Evolutionary conservation across 2,113 vertebrate species (phyloP), one percentile per base, ranked within the genome.

Genomic region (Verasper variegatus): DNA sequence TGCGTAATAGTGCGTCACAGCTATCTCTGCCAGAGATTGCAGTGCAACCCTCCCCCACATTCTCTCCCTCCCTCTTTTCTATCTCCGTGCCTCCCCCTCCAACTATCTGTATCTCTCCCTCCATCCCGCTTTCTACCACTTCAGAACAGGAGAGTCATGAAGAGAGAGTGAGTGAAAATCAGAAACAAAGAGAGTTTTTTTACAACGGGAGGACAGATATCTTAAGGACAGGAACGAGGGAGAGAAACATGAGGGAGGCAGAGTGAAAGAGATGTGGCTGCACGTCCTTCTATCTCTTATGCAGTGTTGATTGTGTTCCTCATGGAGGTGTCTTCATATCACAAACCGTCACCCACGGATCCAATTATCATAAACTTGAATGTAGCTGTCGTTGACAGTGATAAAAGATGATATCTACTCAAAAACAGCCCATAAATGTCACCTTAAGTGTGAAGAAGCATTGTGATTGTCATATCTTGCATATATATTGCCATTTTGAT

Each of bases 21-120:
- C 84, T 86, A 83, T 90, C 88, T 88, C 82, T 88, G 84, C 84
- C 85, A 90, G 81, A 91, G 80, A 92, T 91, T 90, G 86, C 84
- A 88, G 80, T 47, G 74, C 81, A 84, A 60, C 85, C 91, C 88
- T 90, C 91, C 89, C 91, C 87, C 89, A 89, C 87, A 85, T 65
- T 66, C 74, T 66, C 87, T 79, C 65, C 75, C 88, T 88, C 82
- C 81, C 83, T 85, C 70, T 70, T 71, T 74, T 84, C 80, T 78
- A 73, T 87, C 76, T 88, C 78, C 70, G 31, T 74, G 72, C 76
- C 71, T 84, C 76, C 80, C 83, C 70, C 82, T 87, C 82, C 79
- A 72, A 65, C 89, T 84, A 74, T 91, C 80, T 62, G n/a, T 65
- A 64, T 77, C 74, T 78, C 64, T 82, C 82, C 74, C 65, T 75